Base-by-base conservation (phyloP, 2,888 invertebrate genomes). In the Cactoblastis cactorum region DNA sequence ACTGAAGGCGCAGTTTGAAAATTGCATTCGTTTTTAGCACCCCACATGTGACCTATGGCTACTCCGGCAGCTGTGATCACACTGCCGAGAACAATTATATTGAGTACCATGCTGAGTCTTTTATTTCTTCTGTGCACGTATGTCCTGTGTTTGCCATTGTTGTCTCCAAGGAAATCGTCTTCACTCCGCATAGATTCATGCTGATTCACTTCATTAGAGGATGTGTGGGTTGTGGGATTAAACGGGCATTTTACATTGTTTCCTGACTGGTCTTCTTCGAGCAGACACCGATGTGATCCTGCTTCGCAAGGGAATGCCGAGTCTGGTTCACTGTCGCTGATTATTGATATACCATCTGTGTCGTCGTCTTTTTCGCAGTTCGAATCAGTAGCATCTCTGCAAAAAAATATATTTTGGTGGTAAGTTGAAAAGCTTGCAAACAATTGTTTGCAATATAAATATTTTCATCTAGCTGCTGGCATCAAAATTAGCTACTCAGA, bases 11-110 rank as follows among this genome's bases (percentile, higher is more conserved):
- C 62, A 41, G 76, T 69, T 37, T 81, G 76, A 51, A 78, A 56
- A 15, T 72, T 62, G 58, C 90, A 90, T 52, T 90, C 89, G 62
- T 88, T 80, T 59, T 74, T 82, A 22, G 79, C 86, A 41, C 89
- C 90, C 90, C 90, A 90, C 78, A 89, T 85, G 58, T 90, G 89
- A 1, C 90, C 90, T 38, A 90, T 79, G 33, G 90, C 90, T 17
- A 90, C 81, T 14, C 90, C 89, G 22, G 84, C 85, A 14, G 90
- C 88, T 19, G 87, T 89, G 51, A 90, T 85, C 14, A 90, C 81
- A 71, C 89, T 89, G 19, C 88, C 90, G 37, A 90, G 63, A 61
- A 90, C 80, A 45, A 90, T 82, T 34, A 89, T 80, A 50, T 90
- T 89, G 6, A 90, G 77, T 24, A 90, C 78, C 48, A 82, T 83